phyloP scores from a whole-genome alignment of 2,888 invertebrate genomes.

The Argyra leucocephala region DNA sequence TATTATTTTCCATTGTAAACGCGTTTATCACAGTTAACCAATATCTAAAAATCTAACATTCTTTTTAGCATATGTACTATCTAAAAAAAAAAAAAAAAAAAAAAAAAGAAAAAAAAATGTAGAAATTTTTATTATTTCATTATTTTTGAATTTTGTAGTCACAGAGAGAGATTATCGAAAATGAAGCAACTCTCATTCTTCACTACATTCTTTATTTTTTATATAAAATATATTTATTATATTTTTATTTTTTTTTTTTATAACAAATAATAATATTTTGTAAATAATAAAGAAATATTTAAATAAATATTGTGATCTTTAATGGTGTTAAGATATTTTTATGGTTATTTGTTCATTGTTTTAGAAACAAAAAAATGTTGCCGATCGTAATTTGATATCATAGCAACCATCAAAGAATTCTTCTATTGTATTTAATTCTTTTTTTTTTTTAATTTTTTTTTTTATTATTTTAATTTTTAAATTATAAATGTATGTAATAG shows the following conservation, averaged over 20 bases:
- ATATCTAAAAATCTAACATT: not conserved
- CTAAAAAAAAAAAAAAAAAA: too few species aligned
- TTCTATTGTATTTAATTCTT: too few species aligned
- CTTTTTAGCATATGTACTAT: not conserved
- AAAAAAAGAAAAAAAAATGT: too few species aligned
- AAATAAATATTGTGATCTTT: not conserved
- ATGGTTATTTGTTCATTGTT: not conserved
- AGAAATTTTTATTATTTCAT: not conserved
- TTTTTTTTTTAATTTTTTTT: too few species aligned
- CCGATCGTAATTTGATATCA: too few species aligned
- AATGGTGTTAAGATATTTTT: constrained; percentile 6
- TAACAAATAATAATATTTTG: not conserved
- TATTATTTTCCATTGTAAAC: not conserved
- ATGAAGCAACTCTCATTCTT: too few species aligned
- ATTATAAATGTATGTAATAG: not conserved
- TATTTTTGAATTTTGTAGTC: not conserved
- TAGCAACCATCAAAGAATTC: too few species aligned
- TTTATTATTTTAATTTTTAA: too few species aligned
- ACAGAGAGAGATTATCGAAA: not conserved
- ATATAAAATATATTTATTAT: too few species aligned
- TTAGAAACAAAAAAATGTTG: too few species aligned
- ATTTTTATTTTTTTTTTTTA: too few species aligned
- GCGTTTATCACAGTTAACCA: not conserved
- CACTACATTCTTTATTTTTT: too few species aligned
- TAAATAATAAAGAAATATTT: not conserved